Base-by-base conservation (phyloP, 30 jellyfish, hydroid and myxozoan genomes). In the Catostylus mosaicus region DNA sequence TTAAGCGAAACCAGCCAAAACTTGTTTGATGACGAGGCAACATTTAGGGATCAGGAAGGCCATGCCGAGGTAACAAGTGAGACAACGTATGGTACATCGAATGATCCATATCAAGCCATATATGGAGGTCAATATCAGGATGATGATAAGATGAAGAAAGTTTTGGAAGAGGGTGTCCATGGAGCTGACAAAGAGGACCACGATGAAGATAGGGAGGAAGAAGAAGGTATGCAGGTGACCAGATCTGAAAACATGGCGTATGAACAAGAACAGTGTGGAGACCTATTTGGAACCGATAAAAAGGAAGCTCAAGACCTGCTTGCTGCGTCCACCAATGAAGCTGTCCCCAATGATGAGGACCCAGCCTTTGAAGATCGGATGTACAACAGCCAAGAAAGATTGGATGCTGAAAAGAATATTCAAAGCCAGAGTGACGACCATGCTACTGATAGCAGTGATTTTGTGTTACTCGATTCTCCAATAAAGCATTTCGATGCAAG, bases 401-500 rank as follows among this genome's bases (percentile, higher is more conserved):
- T 57, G 29, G 56, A 45, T 68, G 64, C 34, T 68, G 80, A 68
- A 18, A 35, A 65, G 1, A 29, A 36, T 30, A 36, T 34, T 31
- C 68, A 73, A 46, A n/a, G n/a, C n/a, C n/a, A 51, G 32, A 68
- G 86, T 54, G 80, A 57, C 23, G 92, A 82, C 16, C 86, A 51
- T 14, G 78, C 86, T 1, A 82, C 92, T 0, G 92, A 82, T 72
- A 73, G 80, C 3, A 82, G 86, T 59, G 92, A 82, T 69, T 82
- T 82, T 33, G 92, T 82, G 11, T 31, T 82, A 73, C 71, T 82
- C 20, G 92, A 82, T 45, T 82, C 92, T 34, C 92, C 92, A 7
- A 38, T 60, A 37, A 69, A 82, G 47, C 79, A 69, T 2, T 31
- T 29, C 43, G 73, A 34, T 19, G 40, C 65, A 2, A 30, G 56